Base-by-base conservation (phyloP, 2,888 invertebrate genomes). In the Aromia moschata region DNA sequence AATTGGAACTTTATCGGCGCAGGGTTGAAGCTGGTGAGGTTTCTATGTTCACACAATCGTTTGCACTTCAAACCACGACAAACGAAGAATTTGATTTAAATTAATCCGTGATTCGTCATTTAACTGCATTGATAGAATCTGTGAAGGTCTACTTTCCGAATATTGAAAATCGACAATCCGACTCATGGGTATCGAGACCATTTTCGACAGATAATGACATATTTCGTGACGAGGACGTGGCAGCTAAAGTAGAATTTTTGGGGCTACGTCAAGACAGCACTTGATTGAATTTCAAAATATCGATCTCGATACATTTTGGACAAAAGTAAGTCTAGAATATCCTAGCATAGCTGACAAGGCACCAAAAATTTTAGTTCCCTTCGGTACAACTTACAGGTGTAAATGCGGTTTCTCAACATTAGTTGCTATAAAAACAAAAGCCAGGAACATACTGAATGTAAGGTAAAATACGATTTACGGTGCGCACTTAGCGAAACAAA, bases 141-240 rank as follows among this genome's bases (percentile, higher is more conserved):
- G 14, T 41, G 41, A 41, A 41, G 7, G 14, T 14, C 3, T 41
- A 41, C 10, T 41, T 41, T 41, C 41, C 41, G 41, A 15, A 41
- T 10, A 16, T 41, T 4, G 41, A 41, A 14, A 41, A 41, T 41
- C 41, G 41, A 14, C 41, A 41, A 15, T 41, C 41, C 10, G 15
- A 14, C 41, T 41, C 41, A 14, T 41, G 41, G 41, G 15, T 41
- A 41, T 41, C 15, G 15, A 41, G 41, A 41, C 41, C 41, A 15
- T 41, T 41, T 41, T 11, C 41, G 7, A 41, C 41, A 5, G 41
- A 41, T 41, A 15, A 41, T 12, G 15, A 41, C 41, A 41, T 41
- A 14, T 14, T 16, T 14, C 2, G 5, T 14, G 41, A 16, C 41
- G 15, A 41, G 15, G 15, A 41, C n/a, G 41, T 41, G 17, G 15